Conservation (phyloP, 2,888 invertebrate species). For the Caenorhabditis sp. region DNA sequence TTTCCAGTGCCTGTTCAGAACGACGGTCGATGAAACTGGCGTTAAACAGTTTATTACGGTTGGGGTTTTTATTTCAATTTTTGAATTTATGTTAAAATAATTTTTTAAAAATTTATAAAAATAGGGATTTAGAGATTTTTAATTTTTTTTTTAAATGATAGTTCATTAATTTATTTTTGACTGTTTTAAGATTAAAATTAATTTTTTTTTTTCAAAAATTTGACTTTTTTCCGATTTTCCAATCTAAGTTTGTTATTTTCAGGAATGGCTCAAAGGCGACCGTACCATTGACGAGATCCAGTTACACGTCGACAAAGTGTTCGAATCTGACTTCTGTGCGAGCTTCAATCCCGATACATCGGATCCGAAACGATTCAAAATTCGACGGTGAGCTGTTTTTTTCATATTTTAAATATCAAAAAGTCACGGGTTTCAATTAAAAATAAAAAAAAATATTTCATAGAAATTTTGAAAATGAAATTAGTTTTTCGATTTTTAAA, state of each 20-base stretch:
- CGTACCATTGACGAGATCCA: conserved; percentile 47
- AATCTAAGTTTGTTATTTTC: too few relatives aligned
- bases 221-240: neutral
- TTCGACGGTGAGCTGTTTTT: too few relatives aligned
- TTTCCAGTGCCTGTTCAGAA: conserved; percentile 45
- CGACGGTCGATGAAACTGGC: conserved; percentile 25
- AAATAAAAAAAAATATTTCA: too few relatives aligned
- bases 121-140: too few relatives aligned
- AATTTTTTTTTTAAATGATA: too few relatives aligned
- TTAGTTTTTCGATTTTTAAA: too few relatives aligned
- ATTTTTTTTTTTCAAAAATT: neutral
- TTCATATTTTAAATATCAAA: too few relatives aligned
- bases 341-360: conserved; percentile 5
- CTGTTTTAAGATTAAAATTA: conserved; percentile 1
- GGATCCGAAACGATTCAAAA: conserved; percentile 34
- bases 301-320: conserved; percentile 40
- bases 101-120: neutral
- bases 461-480: too few relatives aligned
- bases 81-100: too few relatives aligned
- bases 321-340: conserved; percentile 12
- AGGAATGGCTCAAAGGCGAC: conserved; percentile 44
- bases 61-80: neutral
- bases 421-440: too few relatives aligned
- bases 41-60: conserved; percentile 25
- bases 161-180: neutral